These are phyloP conservation scores for Callyntrura sp. DNA, from an alignment of 2,888 invertebrate species.

Conservation along the genomic window DNA sequence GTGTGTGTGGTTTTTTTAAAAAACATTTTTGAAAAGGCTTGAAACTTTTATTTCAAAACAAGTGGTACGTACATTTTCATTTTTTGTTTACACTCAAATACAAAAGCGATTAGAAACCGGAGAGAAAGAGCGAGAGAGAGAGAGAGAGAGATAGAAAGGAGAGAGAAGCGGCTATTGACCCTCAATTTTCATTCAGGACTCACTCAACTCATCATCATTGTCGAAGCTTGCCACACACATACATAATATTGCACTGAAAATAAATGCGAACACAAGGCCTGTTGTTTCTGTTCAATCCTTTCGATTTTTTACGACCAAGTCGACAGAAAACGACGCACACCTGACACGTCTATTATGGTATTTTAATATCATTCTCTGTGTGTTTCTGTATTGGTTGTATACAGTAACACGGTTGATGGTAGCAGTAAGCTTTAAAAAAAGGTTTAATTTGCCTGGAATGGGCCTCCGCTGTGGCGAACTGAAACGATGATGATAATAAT, in stretches of 20 bases:
- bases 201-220: slow-evolving; percentile 10
- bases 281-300: slow-evolving; percentile 60
- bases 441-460: slow-evolving; percentile 31
- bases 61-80: slow-evolving; percentile 9
- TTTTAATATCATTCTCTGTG: not conserved
- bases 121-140: slow-evolving; percentile 3
- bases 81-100: slow-evolving; percentile 68
- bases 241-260: not conserved
- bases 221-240: not conserved
- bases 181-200: slow-evolving; percentile 53
- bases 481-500: not conserved
- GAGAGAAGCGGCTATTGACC: slow-evolving; percentile 71
- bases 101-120: slow-evolving; percentile 68
- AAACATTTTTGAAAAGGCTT: slow-evolving; percentile 28
- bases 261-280: not conserved
- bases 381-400: not conserved
- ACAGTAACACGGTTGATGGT: not conserved
- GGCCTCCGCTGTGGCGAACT: not conserved
- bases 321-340: slow-evolving; percentile 57
- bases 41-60: slow-evolving; percentile 40
- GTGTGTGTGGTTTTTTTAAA: slow-evolving; percentile 49
- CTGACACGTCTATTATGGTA: slow-evolving; percentile 35
- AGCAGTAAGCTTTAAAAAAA: not conserved
- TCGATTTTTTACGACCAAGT: not conserved
- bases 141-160: no score